Base-by-base conservation (phyloP, 2,888 invertebrate species). In the Eristalis pertinax region DNA sequence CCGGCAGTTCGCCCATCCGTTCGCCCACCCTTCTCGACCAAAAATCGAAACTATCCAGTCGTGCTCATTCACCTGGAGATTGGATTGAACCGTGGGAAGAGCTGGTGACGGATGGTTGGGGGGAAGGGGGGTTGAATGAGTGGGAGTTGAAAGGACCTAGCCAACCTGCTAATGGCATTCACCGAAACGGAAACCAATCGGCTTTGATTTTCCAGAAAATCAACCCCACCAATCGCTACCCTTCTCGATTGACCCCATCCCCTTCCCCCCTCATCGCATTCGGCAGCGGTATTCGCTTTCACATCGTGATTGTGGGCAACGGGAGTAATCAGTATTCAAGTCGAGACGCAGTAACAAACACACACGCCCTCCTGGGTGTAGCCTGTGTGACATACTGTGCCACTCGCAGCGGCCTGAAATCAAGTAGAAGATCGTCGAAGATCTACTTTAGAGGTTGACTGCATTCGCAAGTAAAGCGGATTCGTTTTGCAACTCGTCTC, bases 321-420 rank as follows among this genome's bases (percentile, higher is more conserved):
- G 75, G 41, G 24, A 38, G 32, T 64, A 78, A 62, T 87, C 84
- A 79, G 79, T 87, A 72, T 87, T 84, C 79, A 79, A 72, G 79
- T 32, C 68, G n/a, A n/a, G n/a, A n/a, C n/a, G n/a, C n/a, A n/a
- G n/a, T n/a, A n/a, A n/a, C n/a, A n/a, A 4, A 15, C 70, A 67
- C 62, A 73, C 50, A 64, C 72, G 56, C 11, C 29, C 65, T 72
- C n/a, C n/a, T n/a, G n/a, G n/a, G n/a, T 76, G 58, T 79, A 87
- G 84, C 60, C 60, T 19, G 13, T 69, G 58, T 15, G 13, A 13
- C 41, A 15, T 41, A 15, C 41, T 15, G 41, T 41, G 41, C 13
- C 15, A 15, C 38, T 13, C 13, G 8, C 13, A 35, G 11, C 38
- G 10, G 38, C 19, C 10, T 8, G 8, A 50, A 50, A 19, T 19